Evolutionary conservation across 2,888 invertebrate genomes (phyloP), one percentile per base, ranked within the genome.

Genomic region (Protophormia terraenovae): DNA sequence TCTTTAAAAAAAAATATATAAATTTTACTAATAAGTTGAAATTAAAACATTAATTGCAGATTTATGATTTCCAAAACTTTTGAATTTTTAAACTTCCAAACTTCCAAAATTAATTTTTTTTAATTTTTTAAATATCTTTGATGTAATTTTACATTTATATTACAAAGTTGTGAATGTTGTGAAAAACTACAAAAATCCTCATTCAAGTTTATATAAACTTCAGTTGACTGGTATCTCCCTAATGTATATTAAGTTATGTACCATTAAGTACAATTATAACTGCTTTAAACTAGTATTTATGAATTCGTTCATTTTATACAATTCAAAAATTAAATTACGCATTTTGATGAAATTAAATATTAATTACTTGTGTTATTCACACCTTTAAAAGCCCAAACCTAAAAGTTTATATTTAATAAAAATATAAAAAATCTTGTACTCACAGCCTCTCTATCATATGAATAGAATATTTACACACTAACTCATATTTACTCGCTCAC

Each of bases 311-410:
- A 3, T 10, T 50, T 19, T 22, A 47, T 47, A 19, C 10, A 72
- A 72, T 58, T 29, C 1, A 7, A 72, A n/a, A 16, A 41, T 58
- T 41, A 3, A 55, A 66, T 76, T 73, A 64, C 45, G 64, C 38
- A 47, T 64, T 76, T 69, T 47, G 45, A 66, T 71, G 71, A 82
- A 83, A 83, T 77, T 71, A 47, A 66, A 67, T 60, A 66, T 77
- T 72, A 67, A 83, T 83, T 69, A 78, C 35, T 35, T 27, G 27
- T 76, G 58, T 47, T 55, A 47, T 67, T 83, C 41, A 72, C 72
- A 60, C 72, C 27, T 64, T 47, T n/a, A n/a, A 24, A 58, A 35
- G 19, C 41, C 10, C 38, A 53, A 67, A 27, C 53, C 41, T 19
- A 38, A 6, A 76, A 19, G 41, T 53, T 27, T 62, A 24, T 62